Evolutionary conservation across 2,888 invertebrate species (phyloP), one percentile per base, ranked within the genome.

Genomic region (Acleris laterana): DNA sequence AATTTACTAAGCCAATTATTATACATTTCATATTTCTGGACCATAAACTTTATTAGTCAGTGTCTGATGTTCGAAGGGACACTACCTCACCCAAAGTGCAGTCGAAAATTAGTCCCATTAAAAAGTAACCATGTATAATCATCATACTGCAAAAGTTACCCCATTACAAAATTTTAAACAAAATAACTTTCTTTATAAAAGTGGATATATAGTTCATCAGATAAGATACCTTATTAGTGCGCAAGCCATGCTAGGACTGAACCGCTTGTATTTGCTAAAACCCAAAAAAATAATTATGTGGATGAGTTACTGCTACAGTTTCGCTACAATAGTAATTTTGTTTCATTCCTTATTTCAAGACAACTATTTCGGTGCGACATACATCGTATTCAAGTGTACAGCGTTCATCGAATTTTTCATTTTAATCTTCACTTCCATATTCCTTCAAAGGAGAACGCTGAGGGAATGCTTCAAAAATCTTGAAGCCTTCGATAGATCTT

Each of bases 401-500:
- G 69, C 77, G 5, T 72, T 72, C 16, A 48, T 74, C 0, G 86
- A 88, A 68, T 85, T 81, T 60, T 32, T 78, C 0, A 42, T 81
- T 3, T 72, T 89, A 6, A 72, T 82, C 0, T 22, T 78, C 0
- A 72, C 73, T 7, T 76, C 82, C 2, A 58, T 81, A 16, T 66
- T 81, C 2, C 61, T 80, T 0, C 76, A 77, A 9, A 82, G 78
- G 53, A 76, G 69, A 4, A 77, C 76, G n/a, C 63, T 85, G 2
- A 58, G 63, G 6, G 76, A 72, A 0, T 77, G 85, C 2, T 80
- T 87, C 17, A 67, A 74, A 25, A 79, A 83, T 50, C 62, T 89
- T 0, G 74, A 74, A 28, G 70, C 68, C 1, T 85, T 87, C 42
- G 89, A 89, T 66, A 72, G 77, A n/a, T 70, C 68, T 2, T 68